Evolutionary conservation across 2,797 vertebrate species (phyloP).

Genomic region (Sebastes glaucus): DNA sequence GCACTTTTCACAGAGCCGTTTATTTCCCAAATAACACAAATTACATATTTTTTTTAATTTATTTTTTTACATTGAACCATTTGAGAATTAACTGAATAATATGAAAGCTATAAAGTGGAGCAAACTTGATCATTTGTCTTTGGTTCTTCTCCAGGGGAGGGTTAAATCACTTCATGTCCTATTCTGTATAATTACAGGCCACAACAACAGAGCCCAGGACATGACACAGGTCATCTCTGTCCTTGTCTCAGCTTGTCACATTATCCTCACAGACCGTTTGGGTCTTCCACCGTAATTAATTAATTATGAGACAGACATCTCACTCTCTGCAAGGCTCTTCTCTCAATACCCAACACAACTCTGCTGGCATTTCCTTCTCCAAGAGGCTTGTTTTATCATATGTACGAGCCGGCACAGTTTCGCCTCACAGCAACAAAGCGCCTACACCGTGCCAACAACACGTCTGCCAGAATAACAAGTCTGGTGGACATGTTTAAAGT

Average conservation of each 20-base stretch:
- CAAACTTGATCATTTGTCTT: not conserved
- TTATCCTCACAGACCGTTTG: constrained; percentile 38
- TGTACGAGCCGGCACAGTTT: not conserved
- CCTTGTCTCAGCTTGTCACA: constrained; percentile 38
- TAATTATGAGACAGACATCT: constrained; percentile 38
- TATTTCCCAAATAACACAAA: not conserved
- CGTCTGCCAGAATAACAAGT: not conserved
- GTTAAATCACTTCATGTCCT: not conserved
- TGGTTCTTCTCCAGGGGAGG: not conserved
- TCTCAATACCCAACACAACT: constrained; percentile 7
- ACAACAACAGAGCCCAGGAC: constrained; percentile 1
- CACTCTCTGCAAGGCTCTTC: constrained; percentile 5
- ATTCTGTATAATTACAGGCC: not conserved
- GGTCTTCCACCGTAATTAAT: constrained; percentile 44
- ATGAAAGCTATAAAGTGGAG: not conserved
- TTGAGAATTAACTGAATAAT: not conserved
- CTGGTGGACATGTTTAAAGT: not conserved
- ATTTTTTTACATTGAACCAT: not conserved
- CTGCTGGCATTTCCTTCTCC: not conserved
- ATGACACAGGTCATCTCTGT: constrained; percentile 7
- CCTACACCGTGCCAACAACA: not conserved
- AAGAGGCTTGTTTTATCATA: not conserved
- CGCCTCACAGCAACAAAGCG: not conserved
- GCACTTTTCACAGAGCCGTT: not conserved
- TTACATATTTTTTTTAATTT: not conserved